A percentile compares a stretch with the other conserved stretches of the same genome.
Conservation (phyloP, 2,113 vertebrate species). For the Pelecanus crispus region DNA sequence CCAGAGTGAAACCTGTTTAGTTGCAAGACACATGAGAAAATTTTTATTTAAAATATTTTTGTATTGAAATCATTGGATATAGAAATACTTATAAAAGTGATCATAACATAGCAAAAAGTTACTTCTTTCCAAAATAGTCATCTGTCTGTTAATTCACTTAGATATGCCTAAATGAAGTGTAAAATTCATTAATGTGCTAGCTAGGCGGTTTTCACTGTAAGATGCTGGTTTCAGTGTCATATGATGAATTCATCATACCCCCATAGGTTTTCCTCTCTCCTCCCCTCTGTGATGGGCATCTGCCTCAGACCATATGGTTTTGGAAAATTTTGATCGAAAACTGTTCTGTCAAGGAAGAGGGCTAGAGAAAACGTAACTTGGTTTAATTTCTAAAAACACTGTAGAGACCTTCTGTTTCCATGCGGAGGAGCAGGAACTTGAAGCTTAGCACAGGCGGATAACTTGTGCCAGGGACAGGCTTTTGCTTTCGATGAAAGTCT, state of each 20-base stretch:
- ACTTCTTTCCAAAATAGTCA: not conserved
- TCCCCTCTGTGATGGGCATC: constrained; percentile 15
- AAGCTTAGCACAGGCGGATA: not conserved
- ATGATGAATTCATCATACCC: not conserved
- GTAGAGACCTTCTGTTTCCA: not conserved
- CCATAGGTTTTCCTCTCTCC: not conserved
- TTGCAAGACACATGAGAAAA: not conserved
- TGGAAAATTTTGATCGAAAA: not conserved
- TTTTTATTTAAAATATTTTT: not conserved
- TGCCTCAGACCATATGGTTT: constrained; percentile 22
- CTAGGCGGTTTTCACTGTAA: not conserved
- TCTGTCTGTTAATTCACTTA: not conserved
- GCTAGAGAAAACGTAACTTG: not conserved
- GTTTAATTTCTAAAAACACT: not conserved
- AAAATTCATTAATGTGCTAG: not conserved
- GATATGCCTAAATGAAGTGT: not conserved
- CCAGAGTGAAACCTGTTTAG: not conserved
- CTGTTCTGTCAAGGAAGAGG: not conserved
- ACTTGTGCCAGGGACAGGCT: constrained; percentile 32
- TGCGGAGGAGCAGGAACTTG: not conserved
- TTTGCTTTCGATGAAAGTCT: constrained; percentile 58
- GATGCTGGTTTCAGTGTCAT: not conserved
- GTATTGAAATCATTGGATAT: not conserved
- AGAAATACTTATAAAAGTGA: not conserved
- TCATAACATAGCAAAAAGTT: not conserved